Base-by-base conservation (phyloP, 2,113 vertebrate genomes). In the Taurulus bubalis region DNA sequence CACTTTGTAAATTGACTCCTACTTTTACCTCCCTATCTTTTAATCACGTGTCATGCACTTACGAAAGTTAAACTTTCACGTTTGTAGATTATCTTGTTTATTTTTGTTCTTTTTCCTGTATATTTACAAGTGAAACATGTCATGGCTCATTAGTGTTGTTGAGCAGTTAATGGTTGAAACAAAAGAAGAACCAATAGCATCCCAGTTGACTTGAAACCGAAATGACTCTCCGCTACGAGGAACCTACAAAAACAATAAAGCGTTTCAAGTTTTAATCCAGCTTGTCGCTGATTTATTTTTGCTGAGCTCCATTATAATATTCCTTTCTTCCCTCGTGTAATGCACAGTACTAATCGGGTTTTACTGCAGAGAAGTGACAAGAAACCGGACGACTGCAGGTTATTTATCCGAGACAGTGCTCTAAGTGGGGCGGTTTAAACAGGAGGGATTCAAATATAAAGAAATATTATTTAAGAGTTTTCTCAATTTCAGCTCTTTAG, bases 41-140 rank as follows among this genome's bases (percentile, higher is more conserved):
- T 75, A 71, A 75, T 67, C 56, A n/a, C 73, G 67, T 69, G 77
- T 84, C 76, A 82, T 80, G 86, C 90, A 93, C 90, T 93, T 89
- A 65, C 9, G 38, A 78, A 88, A 87, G 86, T 87, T 34, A 20
- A 59, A 82, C 85, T 90, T 92, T 87, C 71, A 88, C 82, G 79
- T 89, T 90, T 84, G 32, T 83, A 73, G 55, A 79, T 45, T 10
- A 65, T 65, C 24, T 32, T 65, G 47, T 42, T 64, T 34, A 34
- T 34, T 34, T 34, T 34, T 34, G 3, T 70, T 75, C 75, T 79
- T 78, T 79, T 66, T 38, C 28, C 77, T 91, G 86, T 92, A 88
- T 85, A 91, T 90, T 89, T 86, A 87, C 75, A 87, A 89, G 66
- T 68, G 69, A 90, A 89, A 89, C 63, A 73, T 75, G 64, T 68